Evolutionary conservation across 2,113 vertebrate genomes (phyloP), one percentile per base, ranked within the genome.

Genomic region (Neofelis nebulosa): DNA sequence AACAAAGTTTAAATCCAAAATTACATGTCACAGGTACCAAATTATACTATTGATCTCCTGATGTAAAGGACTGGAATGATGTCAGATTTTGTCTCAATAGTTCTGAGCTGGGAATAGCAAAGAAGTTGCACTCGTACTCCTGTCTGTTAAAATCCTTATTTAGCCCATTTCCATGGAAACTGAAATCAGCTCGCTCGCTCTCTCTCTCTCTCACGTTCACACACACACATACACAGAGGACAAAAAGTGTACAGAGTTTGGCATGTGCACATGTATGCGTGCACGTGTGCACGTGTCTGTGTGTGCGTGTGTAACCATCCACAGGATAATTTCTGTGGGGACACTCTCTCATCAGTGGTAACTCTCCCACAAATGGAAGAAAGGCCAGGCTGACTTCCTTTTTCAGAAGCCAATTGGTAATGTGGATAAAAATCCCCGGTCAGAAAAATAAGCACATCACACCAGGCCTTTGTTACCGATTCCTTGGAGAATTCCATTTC

Each of bases 141-240:
- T 97, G 76, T 96, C 97, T 97, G 97, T 96, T 97, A 95, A 97
- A 97, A 94, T 97, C 95, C 97, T 96, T 98, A 98, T 98, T 98
- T 98, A 98, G 95, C 97, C 90, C 92, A 98, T 98, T 98, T 96
- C 98, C 97, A 98, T 98, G 97, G 98, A 98, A 98, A 98, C 98
- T 95, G 80, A 98, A 96, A 95, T 94, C 91, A 97, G 89, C 74
- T 95, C 27, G 68, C 66, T 92, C 45, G 76, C 86, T 83, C 79
- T 74, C 73, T 52, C 84, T 38, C 69, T 61, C 50, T 73, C 45
- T 65, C 78, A 0, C 95, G 2, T 38, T 15, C 80, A 68, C 69
- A 86, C 45, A 68, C 31, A 27, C 29, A 33, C 29, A 31, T 15
- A 65, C 65, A 48, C 4, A 27, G 3, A 6, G 2, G 2, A 25